Percentiles rank a stretch among this genome's conserved stretches.
Conservation (phyloP, 2,797 vertebrate species). For the Podargus strigoides region DNA sequence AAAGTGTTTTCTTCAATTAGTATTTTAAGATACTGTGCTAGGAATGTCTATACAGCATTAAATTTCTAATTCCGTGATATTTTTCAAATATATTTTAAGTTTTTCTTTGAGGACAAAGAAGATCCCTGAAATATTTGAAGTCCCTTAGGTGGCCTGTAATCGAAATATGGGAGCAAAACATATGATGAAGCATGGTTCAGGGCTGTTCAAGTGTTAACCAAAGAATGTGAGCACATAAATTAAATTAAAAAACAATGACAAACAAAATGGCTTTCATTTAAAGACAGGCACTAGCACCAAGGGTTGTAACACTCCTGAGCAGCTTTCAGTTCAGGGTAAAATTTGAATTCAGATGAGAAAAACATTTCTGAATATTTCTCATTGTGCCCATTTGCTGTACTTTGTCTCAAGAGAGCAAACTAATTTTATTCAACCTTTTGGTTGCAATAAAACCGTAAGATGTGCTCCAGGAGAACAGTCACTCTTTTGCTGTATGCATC, state of each 20-base stretch:
- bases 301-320: background rate
- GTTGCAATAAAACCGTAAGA: background rate
- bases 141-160: background rate
- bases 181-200: accelerated
- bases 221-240: background rate
- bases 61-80: background rate
- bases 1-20: background rate
- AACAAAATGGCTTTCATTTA: background rate
- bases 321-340: background rate
- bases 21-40: background rate
- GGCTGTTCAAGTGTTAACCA: background rate
- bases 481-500: background rate
- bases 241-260: accelerated
- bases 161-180: background rate
- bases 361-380: background rate
- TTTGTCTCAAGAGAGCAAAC: background rate
- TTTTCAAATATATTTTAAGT: background rate
- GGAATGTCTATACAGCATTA: background rate
- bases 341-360: background rate
- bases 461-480: background rate
- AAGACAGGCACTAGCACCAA: background rate
- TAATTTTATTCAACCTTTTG: background rate
- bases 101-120: background rate
- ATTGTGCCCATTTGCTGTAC: background rate
- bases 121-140: background rate